Percentiles rank a stretch among this genome's conserved stretches.
These are phyloP conservation scores for Oreocharis arfaki DNA, from an alignment of 2,113 vertebrate species.

Conservation along the genomic window DNA sequence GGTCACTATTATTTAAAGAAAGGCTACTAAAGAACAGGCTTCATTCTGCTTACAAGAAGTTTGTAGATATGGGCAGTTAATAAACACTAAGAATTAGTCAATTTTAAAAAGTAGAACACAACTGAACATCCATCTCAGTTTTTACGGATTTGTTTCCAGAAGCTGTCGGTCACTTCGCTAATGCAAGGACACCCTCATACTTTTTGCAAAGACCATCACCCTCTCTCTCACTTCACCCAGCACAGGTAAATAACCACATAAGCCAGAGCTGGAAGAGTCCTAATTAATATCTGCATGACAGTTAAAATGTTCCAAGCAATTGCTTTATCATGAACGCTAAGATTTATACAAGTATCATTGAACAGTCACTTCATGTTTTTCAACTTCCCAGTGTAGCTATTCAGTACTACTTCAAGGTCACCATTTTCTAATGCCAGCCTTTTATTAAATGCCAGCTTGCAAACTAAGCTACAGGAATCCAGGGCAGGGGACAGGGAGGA, in stretches of 20 bases:
- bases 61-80: not conserved
- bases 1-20: not conserved
- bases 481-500: fast-evolving
- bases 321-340: not conserved
- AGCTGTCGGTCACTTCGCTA: not conserved
- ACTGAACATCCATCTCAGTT: not conserved
- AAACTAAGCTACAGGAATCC: not conserved
- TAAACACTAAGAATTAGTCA: not conserved
- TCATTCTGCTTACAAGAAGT: not conserved
- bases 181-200: not conserved
- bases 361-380: not conserved
- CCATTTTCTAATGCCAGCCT: not conserved
- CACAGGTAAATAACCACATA: not conserved
- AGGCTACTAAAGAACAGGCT: not conserved
- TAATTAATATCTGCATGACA: not conserved
- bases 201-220: not conserved
- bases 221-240: not conserved
- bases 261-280: not conserved
- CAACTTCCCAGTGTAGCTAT: not conserved
- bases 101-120: not conserved
- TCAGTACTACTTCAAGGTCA: not conserved
- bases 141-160: not conserved
- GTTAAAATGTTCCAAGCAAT: not conserved
- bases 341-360: not conserved
- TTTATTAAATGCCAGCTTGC: not conserved